These are phyloP conservation scores for Temnothorax curvispinosus DNA, from an alignment of 1,140 invertebrate species.

Conservation along the genomic window DNA sequence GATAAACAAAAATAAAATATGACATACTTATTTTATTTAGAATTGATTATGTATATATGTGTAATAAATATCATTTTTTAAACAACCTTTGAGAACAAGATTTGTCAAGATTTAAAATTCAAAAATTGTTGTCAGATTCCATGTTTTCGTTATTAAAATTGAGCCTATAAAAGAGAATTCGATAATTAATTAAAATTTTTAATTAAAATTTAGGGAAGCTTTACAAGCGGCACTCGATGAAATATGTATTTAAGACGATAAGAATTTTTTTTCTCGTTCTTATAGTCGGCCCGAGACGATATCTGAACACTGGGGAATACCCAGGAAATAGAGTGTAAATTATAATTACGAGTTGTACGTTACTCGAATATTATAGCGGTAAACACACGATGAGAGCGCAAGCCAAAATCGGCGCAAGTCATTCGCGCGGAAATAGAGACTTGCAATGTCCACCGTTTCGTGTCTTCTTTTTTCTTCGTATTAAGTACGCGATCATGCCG, in stretches of 20 bases:
- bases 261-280: constrained; percentile 2
- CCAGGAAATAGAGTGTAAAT: constrained; percentile 21
- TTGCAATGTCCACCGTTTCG: neutral
- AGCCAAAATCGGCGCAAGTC: constrained; percentile 2
- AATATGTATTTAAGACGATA: neutral
- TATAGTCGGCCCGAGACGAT: neutral
- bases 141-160: neutral
- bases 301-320: neutral
- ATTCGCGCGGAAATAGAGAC: neutral
- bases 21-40: neutral
- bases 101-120: neutral
- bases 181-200: neutral
- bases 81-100: neutral
- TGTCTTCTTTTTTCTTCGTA: neutral
- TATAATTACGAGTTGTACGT: neutral
- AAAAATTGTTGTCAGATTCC: neutral
- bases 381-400: neutral
- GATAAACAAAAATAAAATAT: neutral
- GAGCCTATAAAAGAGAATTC: too few relatives aligned
- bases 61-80: neutral
- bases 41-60: neutral
- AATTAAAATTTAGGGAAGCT: neutral
- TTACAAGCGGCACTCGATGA: neutral
- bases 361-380: neutral
- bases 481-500: neutral